Evolutionary conservation across 2,797 vertebrate genomes (phyloP), one percentile per base, ranked within the genome.

Genomic region (Megalops cyprinoides): DNA sequence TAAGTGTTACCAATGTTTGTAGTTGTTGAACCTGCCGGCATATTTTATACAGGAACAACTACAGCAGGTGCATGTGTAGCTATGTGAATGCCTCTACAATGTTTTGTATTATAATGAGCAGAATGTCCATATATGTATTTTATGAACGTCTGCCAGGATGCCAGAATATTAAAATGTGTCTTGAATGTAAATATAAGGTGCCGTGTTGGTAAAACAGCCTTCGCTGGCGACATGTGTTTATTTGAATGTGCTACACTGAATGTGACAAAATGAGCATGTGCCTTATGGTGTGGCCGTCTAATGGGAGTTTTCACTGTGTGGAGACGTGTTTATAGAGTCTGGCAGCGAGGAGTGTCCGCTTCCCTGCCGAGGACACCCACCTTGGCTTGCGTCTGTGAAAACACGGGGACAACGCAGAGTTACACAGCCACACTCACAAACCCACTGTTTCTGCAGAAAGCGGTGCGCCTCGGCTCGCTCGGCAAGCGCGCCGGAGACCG

Each of bases 311-410:
- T n/a, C n/a, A 56, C 49, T 81, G 71, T 18, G 5, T 46, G 53
- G 9, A 25, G 48, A 10, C 46, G 55, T 69, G 65, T 86, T 82
- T 87, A n/a, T n/a, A 90, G 84, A 86, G 84, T 89, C 85, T 88
- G 89, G 89, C 88, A 91, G 90, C 18, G 91, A 87, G 87, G 91
- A 87, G 87, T 87, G 89, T 95, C 93, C 93, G 73, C 87, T 90
- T 89, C 86, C 91, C 92, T 84, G 90, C 92, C 86, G 91, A 81
- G 87, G 90, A 90, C 88, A 95, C 94, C 93, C 92, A 95, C 95
- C 94, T 95, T 94, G 92, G 88, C 93, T 93, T 95, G 90, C 86
- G 92, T 94, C 95, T 95, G 95, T 77, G 90, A 94, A 94, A 94
- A 95, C 93, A 95, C 83, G 92, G 44, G 92, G 92, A 95, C 85